Evolutionary conservation across 2,113 vertebrate genomes (phyloP), one percentile per base, ranked within the genome.

Genomic region (Sciurus niger): DNA sequence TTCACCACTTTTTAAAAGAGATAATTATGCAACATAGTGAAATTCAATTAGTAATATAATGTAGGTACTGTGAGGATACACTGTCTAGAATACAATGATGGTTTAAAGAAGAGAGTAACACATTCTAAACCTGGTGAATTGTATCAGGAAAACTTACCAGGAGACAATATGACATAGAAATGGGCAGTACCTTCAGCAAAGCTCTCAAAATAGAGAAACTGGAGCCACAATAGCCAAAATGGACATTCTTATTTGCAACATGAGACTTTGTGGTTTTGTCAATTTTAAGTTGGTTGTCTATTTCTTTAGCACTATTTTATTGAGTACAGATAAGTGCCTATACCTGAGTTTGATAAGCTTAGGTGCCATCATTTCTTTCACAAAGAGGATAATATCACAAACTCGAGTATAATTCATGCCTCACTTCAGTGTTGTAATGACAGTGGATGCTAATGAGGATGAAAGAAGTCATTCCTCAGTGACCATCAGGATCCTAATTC

Each of bases 391-490:
- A 86, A 58, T 77, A 58, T 46, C 77, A 55, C 63, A 78, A 93
- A 60, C n/a, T 53, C 40, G 25, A 96, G 86, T 76, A 74, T 40
- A 88, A 94, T 68, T 83, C 32, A 65, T 55, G 48, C 22, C 63
- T 88, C 94, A 16, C 48, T 97, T 88, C 43, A 89, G 53, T 60
- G 22, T 72, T 65, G 30, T 73, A 93, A 93, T 94, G 72, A 70
- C 68, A 93, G 95, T 1, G 34, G 79, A 93, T 84, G 76, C 18
- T 93, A 97, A 93, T 87, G 67, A 97, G 67, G n/a, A 95, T 85
- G 51, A 95, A 95, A 93, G 82, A 14, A 94, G 76, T 94, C 30
- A 94, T 96, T 95, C n/a, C 76, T 96, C 74, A 96, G 77, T 88
- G 83, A 94, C 84, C 94, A 87, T 84, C 60, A 87, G 14, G 22